Base-by-base conservation (phyloP, 2,888 invertebrate genomes). In the Mellilla xanthometata region DNA sequence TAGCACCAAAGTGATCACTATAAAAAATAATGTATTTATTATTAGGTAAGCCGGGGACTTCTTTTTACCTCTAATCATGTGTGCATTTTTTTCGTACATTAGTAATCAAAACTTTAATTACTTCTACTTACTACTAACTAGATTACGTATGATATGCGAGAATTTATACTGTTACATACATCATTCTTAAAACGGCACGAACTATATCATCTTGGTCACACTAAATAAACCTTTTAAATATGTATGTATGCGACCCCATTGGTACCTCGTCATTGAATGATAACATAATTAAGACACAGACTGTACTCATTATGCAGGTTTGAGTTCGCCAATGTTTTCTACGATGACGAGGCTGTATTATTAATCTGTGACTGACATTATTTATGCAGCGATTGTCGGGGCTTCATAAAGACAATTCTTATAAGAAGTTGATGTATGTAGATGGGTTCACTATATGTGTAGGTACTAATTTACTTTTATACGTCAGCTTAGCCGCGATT, bases 231-330 rank as follows among this genome's bases (percentile, higher is more conserved):
- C 78, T 77, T 73, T 84, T 84, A 77, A 85, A 86, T 86, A 85
- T 87, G 83, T 84, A 86, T 87, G 81, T 81, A 78, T 72, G 72
- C 79, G 72, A 74, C 72, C 72, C 76, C 73, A 79, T 77, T 72
- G 72, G 73, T 76, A 8, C 72, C 72, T 76, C 81, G 75, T 80
- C 81, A 76, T 80, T 79, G 74, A 80, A 79, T 79, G 81, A 84
- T 84, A 86, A 83, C 82, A 84, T 85, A 85, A 86, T 86, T 85
- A 85, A 82, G 77, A 83, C 69, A 73, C 68, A 72, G 71, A 62
- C 65, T 56, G 60, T 70, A 61, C 67, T 69, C 72, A 73, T 70
- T 73, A 76, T 72, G 72, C 73, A 68, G 64, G 57, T 58, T 60
- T 50, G 60, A 64, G 62, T 65, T 51, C 56, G 60, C 60, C 58